Evolutionary conservation across 2,888 invertebrate genomes (phyloP).

Genomic region (Hypomecis punctinalis): DNA sequence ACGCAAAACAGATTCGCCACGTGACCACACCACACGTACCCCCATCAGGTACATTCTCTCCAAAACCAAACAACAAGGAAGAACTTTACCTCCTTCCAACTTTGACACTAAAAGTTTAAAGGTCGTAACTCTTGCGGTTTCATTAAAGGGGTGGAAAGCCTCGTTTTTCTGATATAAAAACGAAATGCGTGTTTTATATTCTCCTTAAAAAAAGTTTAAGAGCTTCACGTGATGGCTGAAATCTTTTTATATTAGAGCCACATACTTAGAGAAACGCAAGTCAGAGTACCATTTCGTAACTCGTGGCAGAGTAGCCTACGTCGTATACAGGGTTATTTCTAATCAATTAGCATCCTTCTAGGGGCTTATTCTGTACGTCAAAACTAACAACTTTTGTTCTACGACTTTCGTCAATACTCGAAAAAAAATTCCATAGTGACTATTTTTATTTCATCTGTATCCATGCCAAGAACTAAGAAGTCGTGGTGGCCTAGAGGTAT

Average conservation of each 20-base stretch:
- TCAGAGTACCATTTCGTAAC: too few species aligned
- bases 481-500: too few species aligned
- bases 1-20: background rate
- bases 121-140: constrained; percentile 61
- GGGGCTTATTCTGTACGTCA: too few species aligned
- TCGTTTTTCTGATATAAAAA: constrained; percentile 10
- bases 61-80: constrained; percentile 7
- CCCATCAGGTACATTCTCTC: constrained; percentile 7
- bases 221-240: background rate
- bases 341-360: too few species aligned
- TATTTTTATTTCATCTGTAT: too few species aligned
- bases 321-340: too few species aligned
- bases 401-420: too few species aligned
- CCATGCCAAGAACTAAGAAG: too few species aligned
- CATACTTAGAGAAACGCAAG: too few species aligned
- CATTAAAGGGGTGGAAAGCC: constrained; percentile 71
- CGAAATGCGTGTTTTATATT: constrained; percentile 7
- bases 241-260: background rate
- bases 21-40: background rate
- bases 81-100: constrained; percentile 1
- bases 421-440: too few species aligned
- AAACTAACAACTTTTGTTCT: too few species aligned
- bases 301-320: too few species aligned
- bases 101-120: constrained; percentile 69
- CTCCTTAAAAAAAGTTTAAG: constrained; percentile 15